A percentile compares a stretch with the other conserved stretches of the same genome.
Conservation (phyloP, 2,888 invertebrate genomes). For the Molorchus minor region DNA sequence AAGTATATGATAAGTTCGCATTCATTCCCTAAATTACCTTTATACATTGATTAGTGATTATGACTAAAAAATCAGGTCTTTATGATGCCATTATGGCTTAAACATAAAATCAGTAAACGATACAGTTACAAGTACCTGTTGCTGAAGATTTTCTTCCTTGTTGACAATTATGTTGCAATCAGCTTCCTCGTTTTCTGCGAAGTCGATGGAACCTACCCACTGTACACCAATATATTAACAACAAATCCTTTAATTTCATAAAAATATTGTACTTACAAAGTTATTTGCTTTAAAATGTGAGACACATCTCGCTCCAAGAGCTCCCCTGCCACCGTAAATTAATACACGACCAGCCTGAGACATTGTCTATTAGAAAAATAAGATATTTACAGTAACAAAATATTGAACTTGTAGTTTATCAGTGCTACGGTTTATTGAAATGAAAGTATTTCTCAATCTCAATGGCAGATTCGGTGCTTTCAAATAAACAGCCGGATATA, state of each 20-base stretch:
- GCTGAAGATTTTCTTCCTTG: slow-evolving; percentile 77
- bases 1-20: too few relatives aligned
- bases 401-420: slow-evolving; percentile 3
- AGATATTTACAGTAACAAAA: slow-evolving; percentile 1
- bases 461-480: too few relatives aligned
- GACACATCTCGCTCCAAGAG: slow-evolving; percentile 89
- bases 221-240: slow-evolving; percentile 34
- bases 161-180: slow-evolving; percentile 90
- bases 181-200: slow-evolving; percentile 68
- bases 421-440: background rate
- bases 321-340: slow-evolving; percentile 96
- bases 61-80: slow-evolving; percentile 1
- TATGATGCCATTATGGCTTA: background rate
- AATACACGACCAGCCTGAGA: slow-evolving; percentile 73
- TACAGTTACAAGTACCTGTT: slow-evolving; percentile 64
- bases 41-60: too few relatives aligned
- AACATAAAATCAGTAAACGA: background rate
- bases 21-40: too few relatives aligned
- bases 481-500: too few relatives aligned
- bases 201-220: slow-evolving; percentile 63
- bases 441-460: background rate
- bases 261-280: slow-evolving; percentile 71
- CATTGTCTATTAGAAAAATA: slow-evolving; percentile 41
- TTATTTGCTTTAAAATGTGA: slow-evolving; percentile 88
- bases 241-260: slow-evolving; percentile 31